Evolutionary conservation across 92 coral and sea anemone genomes (phyloP).

Genomic region (Galaxea fascicularis): DNA sequence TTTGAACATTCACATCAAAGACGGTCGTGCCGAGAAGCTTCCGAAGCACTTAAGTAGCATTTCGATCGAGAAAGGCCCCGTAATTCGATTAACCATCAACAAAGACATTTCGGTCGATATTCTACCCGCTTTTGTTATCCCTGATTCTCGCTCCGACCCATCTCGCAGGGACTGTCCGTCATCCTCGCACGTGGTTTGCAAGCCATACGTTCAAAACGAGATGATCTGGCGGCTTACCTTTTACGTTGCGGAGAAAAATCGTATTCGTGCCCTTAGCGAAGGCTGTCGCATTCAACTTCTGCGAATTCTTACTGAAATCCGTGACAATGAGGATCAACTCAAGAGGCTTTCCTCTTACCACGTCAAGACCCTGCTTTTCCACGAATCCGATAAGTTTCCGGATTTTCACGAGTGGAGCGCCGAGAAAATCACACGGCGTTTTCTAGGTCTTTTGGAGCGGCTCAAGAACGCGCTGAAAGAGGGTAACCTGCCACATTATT

Average conservation of each 20-base stretch:
- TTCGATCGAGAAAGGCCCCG: conserved; percentile 88
- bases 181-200: conserved; percentile 93
- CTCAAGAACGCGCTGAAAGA: conserved; percentile 75
- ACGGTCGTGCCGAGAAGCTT: conserved; percentile 79
- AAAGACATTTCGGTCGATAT: conserved; percentile 92
- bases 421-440: conserved; percentile 84
- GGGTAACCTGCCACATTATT: conserved; percentile 86
- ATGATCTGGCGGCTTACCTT: conserved; percentile 93
- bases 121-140: conserved; percentile 96
- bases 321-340: conserved; percentile 93
- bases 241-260: conserved; percentile 95
- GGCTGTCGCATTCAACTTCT: conserved; percentile 95
- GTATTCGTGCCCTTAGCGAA: conserved; percentile 90
- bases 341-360: conserved; percentile 93
- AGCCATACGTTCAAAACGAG: conserved; percentile 79
- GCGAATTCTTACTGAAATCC: conserved; percentile 93
- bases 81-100: conserved; percentile 83
- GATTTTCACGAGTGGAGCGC: conserved; percentile 91
- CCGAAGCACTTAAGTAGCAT: conserved; percentile 90
- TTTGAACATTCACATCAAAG: conserved; percentile 85
- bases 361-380: conserved; percentile 90
- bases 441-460: conserved; percentile 80
- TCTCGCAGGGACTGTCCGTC: conserved; percentile 94
- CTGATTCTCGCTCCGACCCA: conserved; percentile 92
- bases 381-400: conserved; percentile 86